Evolutionary conservation across 2,113 vertebrate genomes (phyloP).

Genomic region (Podarcis raffonei): DNA sequence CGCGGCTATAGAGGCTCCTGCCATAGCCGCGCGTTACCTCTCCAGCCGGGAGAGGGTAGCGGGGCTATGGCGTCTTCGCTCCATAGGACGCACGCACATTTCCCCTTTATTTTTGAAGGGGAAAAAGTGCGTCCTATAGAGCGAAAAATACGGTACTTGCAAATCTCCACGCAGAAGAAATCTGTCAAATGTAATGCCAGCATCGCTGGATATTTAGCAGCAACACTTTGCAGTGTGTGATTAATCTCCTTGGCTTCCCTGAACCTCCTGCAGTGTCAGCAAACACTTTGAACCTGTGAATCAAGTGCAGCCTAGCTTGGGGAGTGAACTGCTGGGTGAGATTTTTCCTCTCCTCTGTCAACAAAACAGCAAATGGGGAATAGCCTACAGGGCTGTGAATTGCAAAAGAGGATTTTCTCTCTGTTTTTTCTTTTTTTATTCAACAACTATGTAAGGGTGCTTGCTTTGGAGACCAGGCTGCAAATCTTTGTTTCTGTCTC

Average conservation of each 20-base stretch:
- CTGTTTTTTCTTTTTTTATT: neutral
- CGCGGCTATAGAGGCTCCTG: no score
- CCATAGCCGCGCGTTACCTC: no score
- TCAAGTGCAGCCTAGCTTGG: neutral
- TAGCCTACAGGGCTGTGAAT: neutral
- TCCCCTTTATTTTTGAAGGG: no score
- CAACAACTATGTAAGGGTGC: neutral
- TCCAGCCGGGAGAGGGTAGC: no score
- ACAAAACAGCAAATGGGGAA: neutral
- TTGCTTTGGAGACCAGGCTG: neutral
- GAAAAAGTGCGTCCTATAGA: no score
- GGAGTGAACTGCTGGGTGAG: neutral
- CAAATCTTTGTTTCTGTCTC: neutral
- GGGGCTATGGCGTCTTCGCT: no score
- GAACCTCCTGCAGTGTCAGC: neutral
- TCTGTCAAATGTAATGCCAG: neutral
- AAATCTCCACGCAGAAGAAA: no score
- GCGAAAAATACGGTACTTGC: no score
- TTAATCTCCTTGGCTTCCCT: neutral
- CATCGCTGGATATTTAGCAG: neutral
- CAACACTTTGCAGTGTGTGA: accelerated
- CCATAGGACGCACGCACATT: no score
- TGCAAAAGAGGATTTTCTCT: neutral
- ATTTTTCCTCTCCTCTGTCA: neutral
- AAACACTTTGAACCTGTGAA: neutral